Conservation (phyloP, 2,797 vertebrate genomes). For the Eulemur mongoz region DNA sequence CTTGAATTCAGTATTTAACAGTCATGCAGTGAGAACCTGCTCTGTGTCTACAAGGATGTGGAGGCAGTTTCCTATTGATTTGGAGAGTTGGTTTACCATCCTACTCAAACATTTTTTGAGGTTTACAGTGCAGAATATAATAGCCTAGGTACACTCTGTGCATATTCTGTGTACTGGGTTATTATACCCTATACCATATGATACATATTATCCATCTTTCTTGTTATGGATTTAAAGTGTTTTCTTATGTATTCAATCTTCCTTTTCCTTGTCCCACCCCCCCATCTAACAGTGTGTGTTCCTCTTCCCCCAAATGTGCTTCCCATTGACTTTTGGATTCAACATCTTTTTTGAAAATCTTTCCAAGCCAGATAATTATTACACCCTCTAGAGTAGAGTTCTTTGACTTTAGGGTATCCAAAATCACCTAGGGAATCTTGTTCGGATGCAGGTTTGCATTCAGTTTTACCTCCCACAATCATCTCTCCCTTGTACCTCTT, state of each 20-base stretch:
- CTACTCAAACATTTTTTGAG: background rate
- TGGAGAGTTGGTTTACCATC: background rate
- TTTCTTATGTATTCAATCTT: background rate
- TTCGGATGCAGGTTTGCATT: background rate
- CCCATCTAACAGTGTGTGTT: background rate
- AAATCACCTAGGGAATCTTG: background rate
- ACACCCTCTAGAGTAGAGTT: background rate
- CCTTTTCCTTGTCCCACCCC: background rate
- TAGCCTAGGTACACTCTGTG: background rate
- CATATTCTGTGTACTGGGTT: background rate
- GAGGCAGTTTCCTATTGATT: background rate
- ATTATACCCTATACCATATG: background rate
- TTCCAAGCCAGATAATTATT: background rate
- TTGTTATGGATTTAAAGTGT: background rate
- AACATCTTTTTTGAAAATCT: conserved; percentile 15
- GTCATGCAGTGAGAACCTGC: background rate
- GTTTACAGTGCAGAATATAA: background rate
- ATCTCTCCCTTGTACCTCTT: background rate
- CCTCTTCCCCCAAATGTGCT: background rate
- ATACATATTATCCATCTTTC: background rate
- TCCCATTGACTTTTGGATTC: background rate
- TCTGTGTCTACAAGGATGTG: background rate
- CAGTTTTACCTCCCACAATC: background rate
- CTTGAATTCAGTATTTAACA: background rate
- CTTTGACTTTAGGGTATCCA: background rate